These are phyloP conservation scores for Temnothorax unifasciatus DNA, from an alignment of 2,888 invertebrate genomes.

Conservation along the genomic window DNA sequence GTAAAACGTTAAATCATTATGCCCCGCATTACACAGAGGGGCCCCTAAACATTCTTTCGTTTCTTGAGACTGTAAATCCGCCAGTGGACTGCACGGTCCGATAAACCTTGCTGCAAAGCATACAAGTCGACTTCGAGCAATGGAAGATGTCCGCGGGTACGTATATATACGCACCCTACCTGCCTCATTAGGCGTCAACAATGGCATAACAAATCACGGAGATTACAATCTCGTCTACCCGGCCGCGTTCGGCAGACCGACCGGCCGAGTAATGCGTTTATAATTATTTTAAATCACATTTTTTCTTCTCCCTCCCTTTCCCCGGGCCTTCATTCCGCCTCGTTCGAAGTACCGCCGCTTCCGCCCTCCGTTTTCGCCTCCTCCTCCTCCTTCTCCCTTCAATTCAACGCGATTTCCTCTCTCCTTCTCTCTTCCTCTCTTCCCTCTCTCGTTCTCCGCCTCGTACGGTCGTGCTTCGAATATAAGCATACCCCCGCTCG, in stretches of 20 bases:
- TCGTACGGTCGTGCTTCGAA: conserved; percentile 28
- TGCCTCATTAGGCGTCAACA: conserved; percentile 82
- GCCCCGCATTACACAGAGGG: background rate
- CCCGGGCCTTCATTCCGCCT: conserved; percentile 42
- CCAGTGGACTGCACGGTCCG: conserved; percentile 54
- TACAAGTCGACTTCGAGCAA: conserved; percentile 29
- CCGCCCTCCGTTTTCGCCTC: conserved; percentile 20
- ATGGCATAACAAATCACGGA: conserved; percentile 82
- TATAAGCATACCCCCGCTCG: conserved; percentile 48
- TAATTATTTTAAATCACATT: conserved; percentile 80
- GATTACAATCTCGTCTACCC: conserved; percentile 79
- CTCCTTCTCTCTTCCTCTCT: background rate
- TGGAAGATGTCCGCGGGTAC: conserved; percentile 54
- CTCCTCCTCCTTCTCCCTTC: background rate
- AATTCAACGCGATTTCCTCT: conserved; percentile 41
- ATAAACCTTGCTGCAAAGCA: conserved; percentile 49
- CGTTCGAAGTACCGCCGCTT: conserved; percentile 85
- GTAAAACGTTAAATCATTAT: conserved; percentile 17
- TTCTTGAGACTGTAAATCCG: conserved; percentile 33
- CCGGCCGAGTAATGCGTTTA: conserved; percentile 79
- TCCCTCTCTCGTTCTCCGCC: background rate
- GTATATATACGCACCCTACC: conserved; percentile 61
- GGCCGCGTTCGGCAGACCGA: conserved; percentile 59
- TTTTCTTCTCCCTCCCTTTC: conserved; percentile 81
- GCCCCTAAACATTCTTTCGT: conserved; percentile 24